Base-by-base conservation (phyloP, 2,888 invertebrate genomes). In the Cryptops parisi region DNA sequence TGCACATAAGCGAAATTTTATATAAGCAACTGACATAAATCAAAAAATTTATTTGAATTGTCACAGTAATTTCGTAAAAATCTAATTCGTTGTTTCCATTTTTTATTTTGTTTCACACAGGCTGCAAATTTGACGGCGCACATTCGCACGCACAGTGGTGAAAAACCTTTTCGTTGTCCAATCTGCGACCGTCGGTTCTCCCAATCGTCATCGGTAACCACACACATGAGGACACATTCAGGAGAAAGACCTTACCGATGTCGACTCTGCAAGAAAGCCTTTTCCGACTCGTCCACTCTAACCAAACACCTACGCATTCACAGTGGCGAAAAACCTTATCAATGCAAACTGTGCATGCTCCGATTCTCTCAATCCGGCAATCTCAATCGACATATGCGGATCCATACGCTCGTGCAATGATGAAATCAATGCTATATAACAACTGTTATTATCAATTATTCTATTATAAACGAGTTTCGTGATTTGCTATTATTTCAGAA, bases 171-270 rank as follows among this genome's bases (percentile, higher is more conserved):
- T 68, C 81, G 85, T 61, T 98, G 98, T 75, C 89, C 90, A 22
- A 89, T 97, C 60, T 98, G 98, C 71, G 90, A 93, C 67, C 78
- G 97, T 57, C 79, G 91, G 63, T 98, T 98, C 71, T 94, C 94
- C 55, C 97, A 98, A 67, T 82, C 82, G 68, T 93, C 93, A 57
- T 76, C 76, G 2, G 93, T 98, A 52, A 98, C 97, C 54, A 97
- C 97, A 60, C 98, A 98, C 75, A 94, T 96, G 91, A 78, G 97
- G 66, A 98, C 97, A n/a, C 97, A 98, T 72, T 91, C 91, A n/a
- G 97, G 96, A n/a, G 96, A 97, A 68, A 77, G 94, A 54, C 97
- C 97, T 0, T 96, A 97, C 70, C 79, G 82, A 60, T 98, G 97
- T 72, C 78, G 88, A 60, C 81, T 91, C 63, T 98, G 98, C 73